A percentile compares a stretch with the other conserved stretches of the same genome.
phyloP scores from a whole-genome alignment of 2,888 invertebrate genomes.

The Scaptomyza polygonia region DNA sequence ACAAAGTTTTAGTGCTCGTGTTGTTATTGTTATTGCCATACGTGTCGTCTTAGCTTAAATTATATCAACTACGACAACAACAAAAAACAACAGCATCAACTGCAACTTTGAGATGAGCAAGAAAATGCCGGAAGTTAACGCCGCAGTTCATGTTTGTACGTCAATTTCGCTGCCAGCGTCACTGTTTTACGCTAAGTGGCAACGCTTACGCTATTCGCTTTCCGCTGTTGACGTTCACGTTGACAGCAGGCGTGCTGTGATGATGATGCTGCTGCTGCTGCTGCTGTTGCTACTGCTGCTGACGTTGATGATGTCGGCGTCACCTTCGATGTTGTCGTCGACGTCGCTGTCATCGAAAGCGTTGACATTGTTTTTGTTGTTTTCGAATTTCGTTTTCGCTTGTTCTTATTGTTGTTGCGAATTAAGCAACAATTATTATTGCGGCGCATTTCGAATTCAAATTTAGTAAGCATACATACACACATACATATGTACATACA shows the following conservation, averaged over 20 bases:
- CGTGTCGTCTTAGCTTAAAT: slow-evolving; percentile 53
- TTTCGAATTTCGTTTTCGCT: slow-evolving; percentile 54
- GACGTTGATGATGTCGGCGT: slow-evolving; percentile 37
- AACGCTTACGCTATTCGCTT: slow-evolving; percentile 13
- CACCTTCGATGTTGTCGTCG: slow-evolving; percentile 35
- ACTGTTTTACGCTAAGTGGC: slow-evolving; percentile 26
- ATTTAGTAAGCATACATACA: slow-evolving; percentile 29
- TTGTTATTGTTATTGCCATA: slow-evolving; percentile 48
- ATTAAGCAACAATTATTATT: slow-evolving; percentile 55
- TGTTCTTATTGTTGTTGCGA: slow-evolving; percentile 42
- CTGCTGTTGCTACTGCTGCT: slow-evolving; percentile 29
- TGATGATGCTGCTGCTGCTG: slow-evolving; percentile 28
- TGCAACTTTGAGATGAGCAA: slow-evolving; percentile 57
- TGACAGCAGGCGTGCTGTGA: slow-evolving; percentile 39
- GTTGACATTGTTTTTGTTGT: slow-evolving; percentile 59
- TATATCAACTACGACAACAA: slow-evolving; percentile 25
- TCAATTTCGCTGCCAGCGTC: slow-evolving; percentile 33
- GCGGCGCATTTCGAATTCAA: slow-evolving; percentile 60
- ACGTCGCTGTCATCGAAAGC: slow-evolving; percentile 46
- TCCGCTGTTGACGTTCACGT: slow-evolving; percentile 34
- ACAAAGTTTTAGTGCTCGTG: slow-evolving; percentile 26
- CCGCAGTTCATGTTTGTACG: slow-evolving; percentile 48
- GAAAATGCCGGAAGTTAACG: slow-evolving; percentile 72
- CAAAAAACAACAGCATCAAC: not conserved
- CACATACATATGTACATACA: not conserved